Conservation (phyloP, 2,113 vertebrate genomes). For the Cryptomyrus ogoouensis region DNA sequence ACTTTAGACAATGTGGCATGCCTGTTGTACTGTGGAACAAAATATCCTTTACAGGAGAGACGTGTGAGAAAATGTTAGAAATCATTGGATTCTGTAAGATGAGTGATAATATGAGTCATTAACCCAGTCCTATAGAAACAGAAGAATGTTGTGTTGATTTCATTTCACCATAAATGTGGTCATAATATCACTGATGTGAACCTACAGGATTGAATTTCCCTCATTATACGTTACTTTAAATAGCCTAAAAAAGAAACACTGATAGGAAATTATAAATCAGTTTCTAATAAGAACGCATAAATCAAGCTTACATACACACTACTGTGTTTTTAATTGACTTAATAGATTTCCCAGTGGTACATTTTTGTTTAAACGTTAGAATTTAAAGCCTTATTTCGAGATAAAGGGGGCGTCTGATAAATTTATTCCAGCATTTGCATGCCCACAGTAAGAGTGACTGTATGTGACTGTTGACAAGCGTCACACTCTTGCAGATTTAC, state of each 20-base stretch:
- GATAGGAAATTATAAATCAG: not conserved
- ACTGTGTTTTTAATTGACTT: not conserved
- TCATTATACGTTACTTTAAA: not conserved
- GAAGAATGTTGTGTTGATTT: not conserved
- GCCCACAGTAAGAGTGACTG: not conserved
- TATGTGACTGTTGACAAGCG: not conserved
- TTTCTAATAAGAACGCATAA: not conserved
- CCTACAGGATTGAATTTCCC: not conserved
- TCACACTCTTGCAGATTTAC: not conserved
- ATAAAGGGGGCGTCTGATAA: not conserved
- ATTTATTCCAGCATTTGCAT: not conserved
- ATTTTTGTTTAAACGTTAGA: not conserved
- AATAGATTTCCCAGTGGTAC: not conserved
- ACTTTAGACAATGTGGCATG: not conserved
- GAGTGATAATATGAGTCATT: not conserved
- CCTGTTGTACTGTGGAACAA: not conserved
- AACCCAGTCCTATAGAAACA: not conserved
- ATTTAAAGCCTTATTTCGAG: not conserved
- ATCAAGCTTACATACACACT: not conserved
- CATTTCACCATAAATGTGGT: not conserved
- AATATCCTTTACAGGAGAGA: not conserved
- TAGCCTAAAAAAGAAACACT: not conserved
- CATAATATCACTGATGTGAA: not conserved
- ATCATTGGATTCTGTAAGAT: not conserved
- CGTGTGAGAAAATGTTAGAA: not conserved